These are phyloP conservation scores for Kobus ellipsiprymnus DNA, from an alignment of 2,113 vertebrate genomes.

Conservation along the genomic window DNA sequence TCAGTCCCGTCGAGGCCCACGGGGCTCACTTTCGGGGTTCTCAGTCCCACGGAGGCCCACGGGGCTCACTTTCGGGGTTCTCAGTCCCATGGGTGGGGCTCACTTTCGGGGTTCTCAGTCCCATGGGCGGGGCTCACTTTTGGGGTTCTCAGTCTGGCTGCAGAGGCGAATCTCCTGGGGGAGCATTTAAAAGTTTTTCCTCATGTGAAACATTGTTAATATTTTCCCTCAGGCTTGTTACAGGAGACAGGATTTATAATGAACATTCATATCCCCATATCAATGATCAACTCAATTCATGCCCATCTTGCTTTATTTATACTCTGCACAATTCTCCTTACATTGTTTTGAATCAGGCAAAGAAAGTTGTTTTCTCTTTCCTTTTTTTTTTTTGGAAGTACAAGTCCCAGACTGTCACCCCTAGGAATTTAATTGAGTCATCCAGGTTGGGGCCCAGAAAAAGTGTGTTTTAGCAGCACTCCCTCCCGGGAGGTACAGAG, in stretches of 20 bases:
- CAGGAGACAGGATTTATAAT: fast-evolving
- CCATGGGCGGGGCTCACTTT: no score
- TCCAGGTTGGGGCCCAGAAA: neutral
- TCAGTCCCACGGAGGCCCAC: fast-evolving
- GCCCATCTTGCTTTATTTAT: fast-evolving
- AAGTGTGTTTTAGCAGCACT: neutral
- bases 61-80: neutral
- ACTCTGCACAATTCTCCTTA: neutral
- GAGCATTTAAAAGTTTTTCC: neutral
- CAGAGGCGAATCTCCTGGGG: neutral
- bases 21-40: neutral
- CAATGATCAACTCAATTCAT: fast-evolving
- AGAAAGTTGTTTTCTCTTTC: neutral
- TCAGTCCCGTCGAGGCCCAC: fast-evolving
- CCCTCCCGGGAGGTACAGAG: neutral
- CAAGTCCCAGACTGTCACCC: neutral
- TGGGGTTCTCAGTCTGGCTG: no score
- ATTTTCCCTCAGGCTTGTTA: neutral
- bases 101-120: no score
- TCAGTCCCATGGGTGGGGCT: no score
- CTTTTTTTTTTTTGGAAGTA: neutral
- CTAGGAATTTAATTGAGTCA: neutral
- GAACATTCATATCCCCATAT: fast-evolving
- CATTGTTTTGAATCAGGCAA: neutral
- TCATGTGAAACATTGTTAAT: neutral